Base-by-base conservation (phyloP, 2,888 invertebrate genomes). In the Minunthozetes semirufus region DNA sequence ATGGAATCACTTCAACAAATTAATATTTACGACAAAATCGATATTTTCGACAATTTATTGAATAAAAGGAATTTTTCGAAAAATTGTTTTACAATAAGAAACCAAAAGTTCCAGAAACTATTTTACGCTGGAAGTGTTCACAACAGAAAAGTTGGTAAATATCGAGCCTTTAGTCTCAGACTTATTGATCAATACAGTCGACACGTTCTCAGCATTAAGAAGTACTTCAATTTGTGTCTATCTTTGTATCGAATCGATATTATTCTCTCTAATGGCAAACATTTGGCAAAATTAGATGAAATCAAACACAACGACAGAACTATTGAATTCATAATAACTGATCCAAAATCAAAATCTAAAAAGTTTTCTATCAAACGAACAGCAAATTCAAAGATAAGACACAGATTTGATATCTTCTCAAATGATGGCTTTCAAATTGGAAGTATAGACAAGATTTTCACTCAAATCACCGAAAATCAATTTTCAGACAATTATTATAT, bases 41-140 rank as follows among this genome's bases (percentile, higher is more conserved):
- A 22, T 19, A 33, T 68, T 6, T 22, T 68, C 13, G 68, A 68
- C 29, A 68, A 38, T 19, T 15, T 68, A 4, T 42, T 27, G 5
- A n/a, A 68, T n/a, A 29, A 33, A 19, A 17, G 13, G 22, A 46
- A 46, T 1, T 6, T 33, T 29, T 29, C 68, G 1, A 22, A 22
- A 11, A 68, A 68, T 46, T 42, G 38, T 13, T 68, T 68, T 42
- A 68, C 68, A 68, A 46, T 68, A n/a, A 25, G 68, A 33, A 68
- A 11, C 22, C 33, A 22, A 22, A 15, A 38, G 19, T 68, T 29
- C 6, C 68, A 68, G 29, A 25, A 68, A 46, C 33, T 68, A 3
- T 68, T 29, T 46, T 68, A 68, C 29, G 68, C 17, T 22, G 68
- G 38, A 38, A 68, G 42, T n/a, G 19, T n/a, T 42, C 15, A 68